phyloP scores from a whole-genome alignment of 2,113 vertebrate species.

The Malaclemys terrapin region DNA sequence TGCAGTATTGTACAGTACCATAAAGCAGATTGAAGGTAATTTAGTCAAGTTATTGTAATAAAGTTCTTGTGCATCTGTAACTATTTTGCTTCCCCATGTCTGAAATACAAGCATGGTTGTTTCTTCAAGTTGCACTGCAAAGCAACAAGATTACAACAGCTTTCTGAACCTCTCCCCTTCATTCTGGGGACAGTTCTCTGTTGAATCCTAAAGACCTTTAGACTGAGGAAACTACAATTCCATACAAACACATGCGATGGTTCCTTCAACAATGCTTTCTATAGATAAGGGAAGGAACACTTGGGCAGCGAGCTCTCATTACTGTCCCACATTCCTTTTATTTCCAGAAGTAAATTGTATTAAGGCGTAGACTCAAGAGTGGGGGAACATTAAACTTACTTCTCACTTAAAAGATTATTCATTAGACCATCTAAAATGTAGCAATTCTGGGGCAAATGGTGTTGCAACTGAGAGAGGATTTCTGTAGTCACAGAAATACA shows the following conservation, averaged over 20 bases:
- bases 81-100: fast-evolving
- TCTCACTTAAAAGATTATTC: slow-evolving; percentile 26
- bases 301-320: neutral
- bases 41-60: neutral
- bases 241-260: neutral
- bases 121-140: neutral
- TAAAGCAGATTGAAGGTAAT: neutral
- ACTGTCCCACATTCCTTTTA: neutral
- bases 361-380: neutral
- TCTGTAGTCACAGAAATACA: slow-evolving; percentile 41
- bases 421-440: neutral
- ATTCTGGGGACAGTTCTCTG: neutral
- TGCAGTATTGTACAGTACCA: neutral
- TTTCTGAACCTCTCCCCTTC: neutral
- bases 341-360: neutral
- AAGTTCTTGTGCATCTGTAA: neutral
- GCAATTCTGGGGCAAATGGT: neutral
- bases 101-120: neutral
- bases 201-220: neutral
- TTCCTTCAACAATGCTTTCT: neutral
- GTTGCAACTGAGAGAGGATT: slow-evolving; percentile 45
- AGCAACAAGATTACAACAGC: neutral
- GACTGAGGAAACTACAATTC: neutral
- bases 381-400: slow-evolving; percentile 53
- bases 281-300: neutral